A percentile compares a stretch with the other conserved stretches of the same genome.
phyloP scores from a whole-genome alignment of 2,888 invertebrate genomes.

The Polymixis flavicincta region DNA sequence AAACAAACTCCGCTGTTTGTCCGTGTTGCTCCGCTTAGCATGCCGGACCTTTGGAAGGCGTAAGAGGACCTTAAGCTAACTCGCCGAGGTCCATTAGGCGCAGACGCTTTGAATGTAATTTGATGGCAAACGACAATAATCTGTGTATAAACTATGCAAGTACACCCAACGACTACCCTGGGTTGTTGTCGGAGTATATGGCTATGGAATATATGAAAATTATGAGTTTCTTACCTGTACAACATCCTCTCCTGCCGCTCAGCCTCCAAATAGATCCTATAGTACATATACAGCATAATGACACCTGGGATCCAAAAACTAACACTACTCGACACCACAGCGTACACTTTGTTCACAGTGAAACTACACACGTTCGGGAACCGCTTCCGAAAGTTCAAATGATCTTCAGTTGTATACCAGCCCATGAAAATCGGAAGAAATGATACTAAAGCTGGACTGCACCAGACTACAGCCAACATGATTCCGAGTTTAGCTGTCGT shows the following conservation, averaged over 20 bases:
- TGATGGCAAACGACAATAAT: not conserved
- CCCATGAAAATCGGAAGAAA: conserved; percentile 98
- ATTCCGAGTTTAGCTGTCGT: conserved; percentile 95
- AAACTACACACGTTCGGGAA: conserved; percentile 95
- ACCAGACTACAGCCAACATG: conserved; percentile 97
- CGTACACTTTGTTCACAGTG: conserved; percentile 96
- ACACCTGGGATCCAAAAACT: conserved; percentile 98
- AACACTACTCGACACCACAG: conserved; percentile 96
- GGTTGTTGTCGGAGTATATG: not conserved
- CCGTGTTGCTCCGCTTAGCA: too few species aligned
- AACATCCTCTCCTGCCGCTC: conserved; percentile 96
- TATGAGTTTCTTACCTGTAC: conserved; percentile 92
- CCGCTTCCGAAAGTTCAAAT: conserved; percentile 92
- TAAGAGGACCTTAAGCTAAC: not conserved
- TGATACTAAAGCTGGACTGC: conserved; percentile 97
- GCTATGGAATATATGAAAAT: not conserved
- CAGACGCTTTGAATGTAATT: not conserved
- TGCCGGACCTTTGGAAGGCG: not conserved
- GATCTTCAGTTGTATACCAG: conserved; percentile 97
- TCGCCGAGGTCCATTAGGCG: not conserved
- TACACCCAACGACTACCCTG: not conserved
- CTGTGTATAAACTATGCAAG: not conserved
- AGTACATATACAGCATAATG: conserved; percentile 98
- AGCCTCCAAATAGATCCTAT: conserved; percentile 96
- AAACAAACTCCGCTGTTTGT: too few species aligned